phyloP scores from a whole-genome alignment of 2,113 vertebrate species.

The Litocranius walleri region DNA sequence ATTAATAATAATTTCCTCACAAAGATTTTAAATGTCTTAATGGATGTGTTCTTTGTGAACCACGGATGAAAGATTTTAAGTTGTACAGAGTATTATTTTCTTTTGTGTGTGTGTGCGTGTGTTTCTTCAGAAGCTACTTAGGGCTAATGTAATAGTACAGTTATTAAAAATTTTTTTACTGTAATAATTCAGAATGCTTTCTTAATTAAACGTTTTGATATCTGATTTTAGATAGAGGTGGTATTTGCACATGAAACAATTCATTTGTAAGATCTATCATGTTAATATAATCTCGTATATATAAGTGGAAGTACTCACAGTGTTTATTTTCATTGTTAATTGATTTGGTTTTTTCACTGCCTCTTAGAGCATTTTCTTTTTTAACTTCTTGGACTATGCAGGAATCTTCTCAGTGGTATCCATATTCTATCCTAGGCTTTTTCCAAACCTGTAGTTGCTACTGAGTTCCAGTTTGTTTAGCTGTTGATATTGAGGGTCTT shows the following conservation, averaged over 20 bases:
- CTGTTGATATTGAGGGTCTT: neutral
- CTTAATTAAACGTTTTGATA: neutral
- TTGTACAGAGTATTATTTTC: neutral
- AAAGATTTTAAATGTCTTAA: neutral
- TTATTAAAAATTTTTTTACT: conserved; percentile 43
- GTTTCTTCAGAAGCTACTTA: conserved; percentile 43
- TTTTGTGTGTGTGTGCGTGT: neutral
- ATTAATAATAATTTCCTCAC: neutral
- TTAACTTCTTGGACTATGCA: neutral
- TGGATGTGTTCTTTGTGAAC: conserved; percentile 38
- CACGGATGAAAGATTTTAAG: conserved; percentile 19
- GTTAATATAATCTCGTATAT: neutral
- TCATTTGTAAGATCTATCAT: neutral
- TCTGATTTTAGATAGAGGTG: conserved; percentile 19
- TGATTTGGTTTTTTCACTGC: neutral
- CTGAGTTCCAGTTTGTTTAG: neutral
- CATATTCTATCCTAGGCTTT: neutral
- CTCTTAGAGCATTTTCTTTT: neutral
- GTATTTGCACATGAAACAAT: neutral
- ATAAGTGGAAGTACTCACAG: neutral
- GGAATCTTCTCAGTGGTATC: neutral
- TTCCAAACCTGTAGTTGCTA: neutral
- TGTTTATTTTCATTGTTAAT: neutral
- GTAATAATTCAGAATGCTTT: conserved; percentile 25
- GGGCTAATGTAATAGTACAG: neutral